Percentiles rank a stretch among this genome's conserved stretches.
These are phyloP conservation scores for Eubasilissa regina DNA, from an alignment of 1,140 invertebrate species.

Conservation along the genomic window DNA sequence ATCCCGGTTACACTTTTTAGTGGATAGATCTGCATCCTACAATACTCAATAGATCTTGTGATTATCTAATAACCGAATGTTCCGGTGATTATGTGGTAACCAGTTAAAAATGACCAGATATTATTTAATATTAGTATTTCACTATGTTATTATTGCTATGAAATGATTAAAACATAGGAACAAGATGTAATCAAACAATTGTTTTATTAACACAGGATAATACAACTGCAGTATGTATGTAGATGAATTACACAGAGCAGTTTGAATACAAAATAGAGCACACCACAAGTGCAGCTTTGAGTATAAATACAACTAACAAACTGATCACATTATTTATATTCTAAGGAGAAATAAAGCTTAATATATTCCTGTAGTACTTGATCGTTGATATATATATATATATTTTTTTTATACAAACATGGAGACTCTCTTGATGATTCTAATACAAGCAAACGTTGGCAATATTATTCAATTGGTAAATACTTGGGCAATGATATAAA, in stretches of 20 bases:
- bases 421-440: background rate
- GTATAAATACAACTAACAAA: constrained; percentile 42
- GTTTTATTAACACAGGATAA: constrained; percentile 54
- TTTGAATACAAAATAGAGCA: constrained; percentile 47
- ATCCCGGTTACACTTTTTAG: too few species aligned
- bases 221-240: constrained; percentile 50
- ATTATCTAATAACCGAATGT: too few species aligned
- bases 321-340: constrained; percentile 50
- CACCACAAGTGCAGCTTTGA: constrained; percentile 43
- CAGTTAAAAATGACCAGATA: too few species aligned
- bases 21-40: too few species aligned
- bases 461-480: too few species aligned
- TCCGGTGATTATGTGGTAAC: too few species aligned
- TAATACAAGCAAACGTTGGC: too few species aligned
- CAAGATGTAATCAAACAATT: constrained; percentile 48
- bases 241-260: constrained; percentile 48
- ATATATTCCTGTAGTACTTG: constrained; percentile 43
- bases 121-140: too few species aligned
- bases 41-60: too few species aligned
- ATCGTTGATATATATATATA: constrained; percentile 43
- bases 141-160: too few species aligned
- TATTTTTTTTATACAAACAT: constrained; percentile 28
- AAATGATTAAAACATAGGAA: background rate
- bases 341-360: constrained; percentile 53
- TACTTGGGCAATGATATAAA: too few species aligned